phyloP scores from a whole-genome alignment of 2,888 invertebrate genomes.

The Platynereis dumerilii region DNA sequence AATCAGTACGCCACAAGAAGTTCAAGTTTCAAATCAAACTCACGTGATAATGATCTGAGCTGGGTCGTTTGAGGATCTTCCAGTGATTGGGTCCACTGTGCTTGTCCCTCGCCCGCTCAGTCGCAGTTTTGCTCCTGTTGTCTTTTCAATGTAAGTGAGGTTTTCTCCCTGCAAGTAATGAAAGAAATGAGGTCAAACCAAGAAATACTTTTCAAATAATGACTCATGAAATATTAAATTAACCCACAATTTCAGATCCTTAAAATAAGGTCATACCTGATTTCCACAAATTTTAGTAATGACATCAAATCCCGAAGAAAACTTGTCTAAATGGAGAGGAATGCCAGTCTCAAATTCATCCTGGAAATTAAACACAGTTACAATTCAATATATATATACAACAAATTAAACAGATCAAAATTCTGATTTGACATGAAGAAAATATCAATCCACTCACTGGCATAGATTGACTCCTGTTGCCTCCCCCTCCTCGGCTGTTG shows the following conservation, averaged over 20 bases:
- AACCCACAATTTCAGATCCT: too few relatives aligned
- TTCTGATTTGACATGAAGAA: too few relatives aligned
- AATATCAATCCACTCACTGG: constrained; percentile 1
- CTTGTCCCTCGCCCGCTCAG: background rate
- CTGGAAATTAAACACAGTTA: background rate
- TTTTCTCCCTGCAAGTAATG: constrained; percentile 5
- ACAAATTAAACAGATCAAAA: too few relatives aligned
- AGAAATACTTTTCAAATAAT: background rate
- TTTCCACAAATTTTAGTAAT: background rate
- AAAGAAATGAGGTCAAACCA: background rate
- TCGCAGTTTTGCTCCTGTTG: background rate
- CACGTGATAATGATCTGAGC: background rate
- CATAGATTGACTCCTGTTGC: background rate
- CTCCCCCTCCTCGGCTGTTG: background rate
- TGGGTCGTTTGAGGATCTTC: background rate
- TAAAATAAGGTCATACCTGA: background rate
- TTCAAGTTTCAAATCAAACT: too few relatives aligned
- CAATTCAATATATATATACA: background rate
- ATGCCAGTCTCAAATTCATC: constrained; percentile 3
- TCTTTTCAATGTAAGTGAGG: background rate
- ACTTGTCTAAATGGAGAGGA: background rate
- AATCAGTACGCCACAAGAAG: too few relatives aligned
- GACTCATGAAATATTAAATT: too few relatives aligned
- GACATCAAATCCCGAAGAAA: background rate
- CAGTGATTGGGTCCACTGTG: background rate